Evolutionary conservation across 2,888 invertebrate species (phyloP).

Genomic region (Rosalia funebris): DNA sequence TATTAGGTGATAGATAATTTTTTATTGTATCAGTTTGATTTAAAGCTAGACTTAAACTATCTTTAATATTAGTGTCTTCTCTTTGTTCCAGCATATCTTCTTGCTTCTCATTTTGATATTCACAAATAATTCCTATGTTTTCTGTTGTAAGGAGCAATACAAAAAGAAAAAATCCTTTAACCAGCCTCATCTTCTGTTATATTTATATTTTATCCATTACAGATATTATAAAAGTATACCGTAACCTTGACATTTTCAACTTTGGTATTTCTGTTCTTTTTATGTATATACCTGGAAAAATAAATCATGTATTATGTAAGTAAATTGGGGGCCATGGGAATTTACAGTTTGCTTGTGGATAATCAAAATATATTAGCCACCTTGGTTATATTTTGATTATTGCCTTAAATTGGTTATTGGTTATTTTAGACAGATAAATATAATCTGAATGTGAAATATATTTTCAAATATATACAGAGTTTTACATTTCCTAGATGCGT

Average conservation of each 20-base stretch:
- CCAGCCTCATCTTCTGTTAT: slow-evolving; percentile 27
- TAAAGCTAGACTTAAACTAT: slow-evolving; percentile 31
- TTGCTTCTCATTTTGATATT: slow-evolving; percentile 37
- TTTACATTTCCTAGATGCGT: too few relatives aligned
- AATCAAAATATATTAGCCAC: too few relatives aligned
- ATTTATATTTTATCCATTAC: slow-evolving; percentile 11
- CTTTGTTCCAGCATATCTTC: slow-evolving; percentile 15
- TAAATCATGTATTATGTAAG: not conserved
- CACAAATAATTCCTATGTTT: slow-evolving; percentile 38
- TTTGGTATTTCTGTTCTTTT: too few relatives aligned
- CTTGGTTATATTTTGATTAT: too few relatives aligned
- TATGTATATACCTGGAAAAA: not conserved
- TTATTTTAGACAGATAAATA: too few relatives aligned
- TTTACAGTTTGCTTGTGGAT: too few relatives aligned
- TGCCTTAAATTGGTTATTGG: too few relatives aligned
- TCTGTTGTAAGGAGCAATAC: slow-evolving; percentile 45
- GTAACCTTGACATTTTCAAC: slow-evolving; percentile 4
- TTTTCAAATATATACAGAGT: too few relatives aligned
- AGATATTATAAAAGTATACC: not conserved
- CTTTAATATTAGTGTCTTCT: slow-evolving; percentile 21
- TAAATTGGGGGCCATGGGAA: too few relatives aligned
- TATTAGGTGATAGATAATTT: slow-evolving; percentile 13
- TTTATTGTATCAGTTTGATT: slow-evolving; percentile 31
- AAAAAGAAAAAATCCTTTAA: slow-evolving; percentile 42
- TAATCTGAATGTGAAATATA: too few relatives aligned